Evolutionary conservation across 2,888 invertebrate species (phyloP).

Genomic region (Melanophora roralis): DNA sequence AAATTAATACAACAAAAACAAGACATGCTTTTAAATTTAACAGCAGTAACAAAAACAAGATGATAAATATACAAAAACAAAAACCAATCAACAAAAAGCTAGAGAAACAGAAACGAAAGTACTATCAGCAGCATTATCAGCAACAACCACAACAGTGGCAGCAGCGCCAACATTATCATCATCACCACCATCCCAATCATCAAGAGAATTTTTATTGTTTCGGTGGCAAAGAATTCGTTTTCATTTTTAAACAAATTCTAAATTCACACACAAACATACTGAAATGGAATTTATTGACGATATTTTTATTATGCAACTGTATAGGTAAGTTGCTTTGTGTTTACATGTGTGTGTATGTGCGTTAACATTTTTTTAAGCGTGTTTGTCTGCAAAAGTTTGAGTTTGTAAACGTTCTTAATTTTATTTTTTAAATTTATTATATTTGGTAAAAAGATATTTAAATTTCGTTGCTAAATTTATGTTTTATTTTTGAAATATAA

Average conservation of each 20-base stretch:
- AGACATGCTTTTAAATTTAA: conserved; percentile 58
- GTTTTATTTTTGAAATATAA: conserved; percentile 26
- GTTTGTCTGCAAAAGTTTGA: no score
- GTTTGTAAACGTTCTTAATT: no score
- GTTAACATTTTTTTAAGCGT: neutral
- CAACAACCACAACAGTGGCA: conserved; percentile 23
- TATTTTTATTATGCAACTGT: conserved; percentile 73
- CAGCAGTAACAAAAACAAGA: conserved; percentile 49
- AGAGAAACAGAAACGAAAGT: conserved; percentile 43
- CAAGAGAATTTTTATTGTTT: conserved; percentile 42
- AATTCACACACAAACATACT: conserved; percentile 56
- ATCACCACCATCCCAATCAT: conserved; percentile 45
- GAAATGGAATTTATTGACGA: conserved; percentile 71
- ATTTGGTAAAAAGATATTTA: neutral
- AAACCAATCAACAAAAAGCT: conserved; percentile 47
- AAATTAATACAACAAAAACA: conserved; percentile 41
- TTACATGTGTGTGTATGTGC: conserved; percentile 9
- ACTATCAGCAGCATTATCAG: conserved; percentile 49
- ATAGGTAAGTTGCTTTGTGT: conserved; percentile 71
- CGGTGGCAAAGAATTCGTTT: conserved; percentile 56
- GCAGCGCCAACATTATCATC: conserved; percentile 35
- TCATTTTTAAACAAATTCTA: conserved; percentile 62
- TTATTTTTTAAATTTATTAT: conserved; percentile 1
- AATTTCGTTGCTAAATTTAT: conserved; percentile 42
- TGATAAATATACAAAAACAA: conserved; percentile 61